Conservation (phyloP, 2,113 vertebrate genomes). For the Odocoileus virginianus region DNA sequence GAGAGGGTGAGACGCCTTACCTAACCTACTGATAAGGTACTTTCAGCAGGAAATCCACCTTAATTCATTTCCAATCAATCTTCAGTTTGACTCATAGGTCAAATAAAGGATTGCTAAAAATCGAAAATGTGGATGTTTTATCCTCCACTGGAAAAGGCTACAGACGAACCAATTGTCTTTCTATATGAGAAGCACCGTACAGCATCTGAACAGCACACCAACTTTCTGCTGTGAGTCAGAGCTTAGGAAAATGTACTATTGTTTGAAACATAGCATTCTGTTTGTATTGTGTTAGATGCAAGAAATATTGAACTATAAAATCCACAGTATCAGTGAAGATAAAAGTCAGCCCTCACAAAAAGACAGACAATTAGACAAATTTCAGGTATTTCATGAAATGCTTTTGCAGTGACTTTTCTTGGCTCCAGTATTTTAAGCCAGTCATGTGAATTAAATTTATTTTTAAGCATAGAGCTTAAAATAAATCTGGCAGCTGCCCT, state of each 20-base stretch:
- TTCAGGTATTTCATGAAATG: slow-evolving; percentile 68
- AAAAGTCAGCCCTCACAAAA: slow-evolving; percentile 45
- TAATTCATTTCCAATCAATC: background rate
- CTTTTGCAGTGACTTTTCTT: slow-evolving; percentile 61
- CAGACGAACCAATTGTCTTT: background rate
- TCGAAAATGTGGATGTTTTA: slow-evolving; percentile 7
- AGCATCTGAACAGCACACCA: background rate
- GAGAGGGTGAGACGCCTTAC: background rate
- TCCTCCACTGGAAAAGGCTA: slow-evolving; percentile 5
- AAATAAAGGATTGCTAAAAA: background rate
- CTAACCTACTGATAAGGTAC: background rate
- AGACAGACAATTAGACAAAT: slow-evolving; percentile 17
- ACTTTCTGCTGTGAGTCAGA: slow-evolving; percentile 2
- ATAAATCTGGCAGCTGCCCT: slow-evolving; percentile 67
- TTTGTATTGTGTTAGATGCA: slow-evolving; percentile 49
- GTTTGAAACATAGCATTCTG: slow-evolving; percentile 34
- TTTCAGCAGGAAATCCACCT: background rate
- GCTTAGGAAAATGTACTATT: slow-evolving; percentile 6
- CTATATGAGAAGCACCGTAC: background rate
- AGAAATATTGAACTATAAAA: slow-evolving; percentile 45
- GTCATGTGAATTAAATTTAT: slow-evolving; percentile 74
- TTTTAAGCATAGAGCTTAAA: slow-evolving; percentile 70
- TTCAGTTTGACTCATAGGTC: background rate
- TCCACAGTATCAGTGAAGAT: slow-evolving; percentile 17
- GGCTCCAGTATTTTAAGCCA: slow-evolving; percentile 53